These are phyloP conservation scores for Eidolon dupreanum DNA, from an alignment of 2,797 vertebrate genomes.

Conservation along the genomic window DNA sequence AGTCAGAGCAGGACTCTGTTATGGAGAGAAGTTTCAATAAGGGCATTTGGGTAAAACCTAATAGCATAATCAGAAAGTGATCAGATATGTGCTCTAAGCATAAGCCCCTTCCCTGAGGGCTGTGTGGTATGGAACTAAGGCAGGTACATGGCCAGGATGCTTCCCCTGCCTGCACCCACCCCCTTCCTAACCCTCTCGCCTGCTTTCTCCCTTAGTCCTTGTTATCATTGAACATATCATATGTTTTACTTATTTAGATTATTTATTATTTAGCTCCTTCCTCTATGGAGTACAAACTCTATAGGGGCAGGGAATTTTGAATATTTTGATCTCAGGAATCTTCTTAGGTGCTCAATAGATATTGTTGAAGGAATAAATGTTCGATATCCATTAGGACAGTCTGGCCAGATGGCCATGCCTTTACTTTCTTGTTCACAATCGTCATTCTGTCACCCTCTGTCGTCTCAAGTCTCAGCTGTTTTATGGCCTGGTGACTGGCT, in stretches of 20 bases:
- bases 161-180: too few relatives aligned
- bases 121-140: accelerated
- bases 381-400: neutral
- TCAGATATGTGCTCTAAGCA: neutral
- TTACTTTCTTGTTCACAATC: neutral
- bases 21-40: neutral
- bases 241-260: neutral
- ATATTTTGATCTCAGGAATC: neutral
- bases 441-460: neutral
- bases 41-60: neutral
- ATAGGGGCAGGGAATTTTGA: neutral
- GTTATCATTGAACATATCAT: neutral
- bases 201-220: neutral
- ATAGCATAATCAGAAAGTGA: neutral
- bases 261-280: neutral
- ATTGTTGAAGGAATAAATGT: neutral
- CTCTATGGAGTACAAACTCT: neutral
- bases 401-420: neutral
- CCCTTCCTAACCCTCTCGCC: neutral
- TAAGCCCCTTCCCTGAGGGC: accelerated
- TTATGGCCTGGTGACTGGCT: neutral
- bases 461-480: neutral
- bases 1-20: neutral
- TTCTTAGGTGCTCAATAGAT: neutral
- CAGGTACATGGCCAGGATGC: too few relatives aligned